Base-by-base conservation (phyloP, 37 sponge, comb jelly and placozoan species). In the Axinella damicornis region DNA sequence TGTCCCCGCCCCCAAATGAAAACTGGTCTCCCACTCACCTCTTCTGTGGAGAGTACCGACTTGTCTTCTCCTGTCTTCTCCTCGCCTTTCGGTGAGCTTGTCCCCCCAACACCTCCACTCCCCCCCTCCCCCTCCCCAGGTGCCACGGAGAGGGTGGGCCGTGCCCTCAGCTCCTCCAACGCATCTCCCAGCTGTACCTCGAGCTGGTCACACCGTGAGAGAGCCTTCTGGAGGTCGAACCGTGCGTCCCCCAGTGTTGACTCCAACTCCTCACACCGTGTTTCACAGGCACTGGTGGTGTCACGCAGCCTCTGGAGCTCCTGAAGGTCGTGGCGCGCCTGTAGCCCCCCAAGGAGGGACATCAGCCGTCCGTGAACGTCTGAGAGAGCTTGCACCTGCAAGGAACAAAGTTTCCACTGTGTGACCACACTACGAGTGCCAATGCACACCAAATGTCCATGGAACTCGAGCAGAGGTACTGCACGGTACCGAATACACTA, bases 161-260 rank as follows among this genome's bases (percentile, higher is more conserved):
- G 1, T 17, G 1, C 38, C 1, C 25, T 32, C 27, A 79, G 65
- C 25, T 79, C 79, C 20, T 64, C 68, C 17, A 76, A 15, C 1
- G 76, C 68, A 25, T 76, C 56, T 27, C 33, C 35, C 18, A 90
- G 61, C 69, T 79, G 79, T 13, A n/a, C 25, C 80, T 90, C 80
- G 31, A 90, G 56, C 22, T 67, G 68, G 14, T 90, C 85, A 9
- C 64, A 46, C 12, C 75, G 34, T 24, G 80, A 34, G 28, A 55
- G 69, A 30, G 65, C 37, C 39, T 66, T 65, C 69, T 84, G 58
- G 31, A 84, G 40, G 24, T 78, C 79, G 61, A 84, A 90, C 37
- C 76, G 38, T 6, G 85, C 65, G 28, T 84, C 85, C 17, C 76
- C 76, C 65, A 84, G 57, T 21, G 37, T 20, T 11, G 15, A 66